Conservation (phyloP, 2,797 vertebrate species). For the Phrynocephalus vlangalii region DNA sequence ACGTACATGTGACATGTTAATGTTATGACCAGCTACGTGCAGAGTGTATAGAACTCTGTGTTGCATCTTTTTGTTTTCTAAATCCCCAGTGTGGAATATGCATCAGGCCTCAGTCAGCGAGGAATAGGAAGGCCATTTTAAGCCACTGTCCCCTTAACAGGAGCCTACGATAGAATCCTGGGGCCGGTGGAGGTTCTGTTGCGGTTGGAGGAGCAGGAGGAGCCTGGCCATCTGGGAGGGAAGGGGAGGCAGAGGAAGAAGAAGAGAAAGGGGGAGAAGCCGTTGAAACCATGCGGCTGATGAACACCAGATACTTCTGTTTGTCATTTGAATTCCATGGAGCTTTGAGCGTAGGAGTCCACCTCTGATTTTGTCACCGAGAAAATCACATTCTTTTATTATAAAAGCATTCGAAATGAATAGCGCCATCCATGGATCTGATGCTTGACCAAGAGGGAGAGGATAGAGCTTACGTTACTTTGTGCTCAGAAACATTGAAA, state of each 20-base stretch:
- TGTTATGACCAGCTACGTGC: background rate
- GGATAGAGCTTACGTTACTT: background rate
- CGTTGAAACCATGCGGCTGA: background rate
- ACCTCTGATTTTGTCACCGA: background rate
- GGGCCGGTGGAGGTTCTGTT: conserved; percentile 6
- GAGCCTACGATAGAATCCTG: conserved; percentile 7
- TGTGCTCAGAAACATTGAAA: background rate
- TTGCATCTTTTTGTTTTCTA: background rate
- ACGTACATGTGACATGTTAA: too few relatives aligned
- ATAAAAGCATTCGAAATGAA: background rate
- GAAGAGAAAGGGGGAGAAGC: background rate
- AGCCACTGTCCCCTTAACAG: background rate
- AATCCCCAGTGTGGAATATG: background rate
- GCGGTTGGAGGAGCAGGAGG: conserved; percentile 20
- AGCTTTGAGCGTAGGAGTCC: background rate
- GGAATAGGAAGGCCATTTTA: background rate
- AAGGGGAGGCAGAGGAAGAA: background rate
- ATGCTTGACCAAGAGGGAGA: background rate
- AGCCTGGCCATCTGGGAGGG: background rate
- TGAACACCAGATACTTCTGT: background rate
- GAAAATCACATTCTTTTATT: background rate
- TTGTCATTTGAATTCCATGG: background rate
- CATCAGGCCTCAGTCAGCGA: background rate
- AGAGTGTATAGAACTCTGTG: background rate
- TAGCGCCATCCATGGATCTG: background rate